Evolutionary conservation across 2,113 vertebrate species (phyloP).

Genomic region (Amblyornis subalaris): DNA sequence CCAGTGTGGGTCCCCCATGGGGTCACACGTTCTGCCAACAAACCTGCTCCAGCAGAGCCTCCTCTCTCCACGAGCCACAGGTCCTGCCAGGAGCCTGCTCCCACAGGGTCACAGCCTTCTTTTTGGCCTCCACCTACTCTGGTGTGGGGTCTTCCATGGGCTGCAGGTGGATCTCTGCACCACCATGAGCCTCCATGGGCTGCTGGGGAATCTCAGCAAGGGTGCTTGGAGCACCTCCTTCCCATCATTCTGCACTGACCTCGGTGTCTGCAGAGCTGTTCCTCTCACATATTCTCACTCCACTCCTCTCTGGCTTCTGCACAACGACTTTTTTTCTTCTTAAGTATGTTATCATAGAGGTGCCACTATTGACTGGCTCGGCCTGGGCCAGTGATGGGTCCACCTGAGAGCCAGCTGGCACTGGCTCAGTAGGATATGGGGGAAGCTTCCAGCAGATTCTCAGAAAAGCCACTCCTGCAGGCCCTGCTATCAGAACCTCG

Average conservation of each 20-base stretch:
- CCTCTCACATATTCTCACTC: neutral
- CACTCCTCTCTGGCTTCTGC: neutral
- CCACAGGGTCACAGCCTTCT: neutral
- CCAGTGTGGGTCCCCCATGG: neutral
- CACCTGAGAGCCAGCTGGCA: neutral
- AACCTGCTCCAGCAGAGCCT: neutral
- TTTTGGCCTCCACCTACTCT: neutral
- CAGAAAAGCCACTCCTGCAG: neutral
- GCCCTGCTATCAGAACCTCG: neutral
- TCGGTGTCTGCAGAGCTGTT: neutral
- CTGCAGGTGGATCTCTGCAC: neutral
- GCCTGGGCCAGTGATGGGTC: neutral
- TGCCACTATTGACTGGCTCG: neutral
- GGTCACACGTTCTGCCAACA: neutral
- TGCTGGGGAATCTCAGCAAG: neutral
- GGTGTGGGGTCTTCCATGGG: neutral
- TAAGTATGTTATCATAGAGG: neutral
- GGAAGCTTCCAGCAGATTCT: neutral
- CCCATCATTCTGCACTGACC: neutral
- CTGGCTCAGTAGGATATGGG: fast-evolving
- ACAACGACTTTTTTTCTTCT: neutral
- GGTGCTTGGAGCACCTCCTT: fast-evolving
- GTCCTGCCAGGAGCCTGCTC: neutral
- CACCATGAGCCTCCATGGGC: neutral
- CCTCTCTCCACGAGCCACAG: fast-evolving